Evolutionary conservation across 2,888 invertebrate species (phyloP).

Genomic region (Kryphioiulus occultus): DNA sequence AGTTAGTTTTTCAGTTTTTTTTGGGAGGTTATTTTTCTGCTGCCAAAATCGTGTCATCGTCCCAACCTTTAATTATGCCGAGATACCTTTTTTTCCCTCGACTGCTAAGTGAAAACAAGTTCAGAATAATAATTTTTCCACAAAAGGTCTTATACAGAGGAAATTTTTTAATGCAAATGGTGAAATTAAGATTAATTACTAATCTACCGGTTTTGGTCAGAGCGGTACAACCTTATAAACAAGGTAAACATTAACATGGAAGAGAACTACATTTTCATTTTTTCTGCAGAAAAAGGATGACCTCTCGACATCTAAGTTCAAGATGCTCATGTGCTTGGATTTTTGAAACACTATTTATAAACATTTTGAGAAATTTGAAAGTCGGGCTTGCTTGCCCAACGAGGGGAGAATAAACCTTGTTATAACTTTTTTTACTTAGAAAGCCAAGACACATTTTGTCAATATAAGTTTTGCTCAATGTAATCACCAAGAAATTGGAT

Average conservation of each 20-base stretch:
- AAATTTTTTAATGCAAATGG: conserved; percentile 25
- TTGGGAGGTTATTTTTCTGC: neutral
- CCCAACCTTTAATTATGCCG: conserved; percentile 18
- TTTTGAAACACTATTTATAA: neutral
- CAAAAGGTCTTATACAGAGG: neutral
- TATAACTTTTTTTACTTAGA: neutral
- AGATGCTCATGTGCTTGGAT: neutral
- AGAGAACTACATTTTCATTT: neutral
- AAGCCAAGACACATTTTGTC: neutral
- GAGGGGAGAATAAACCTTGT: neutral
- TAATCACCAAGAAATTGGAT: too few species aligned
- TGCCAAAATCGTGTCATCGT: conserved; percentile 11
- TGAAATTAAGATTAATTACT: conserved; percentile 26
- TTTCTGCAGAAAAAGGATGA: neutral
- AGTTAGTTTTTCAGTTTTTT: neutral
- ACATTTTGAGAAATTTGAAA: neutral
- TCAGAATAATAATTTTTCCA: neutral
- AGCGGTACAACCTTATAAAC: neutral
- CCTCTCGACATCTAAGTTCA: neutral
- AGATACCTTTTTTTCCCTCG: neutral
- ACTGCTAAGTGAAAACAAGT: neutral
- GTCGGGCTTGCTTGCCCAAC: neutral
- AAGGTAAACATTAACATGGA: neutral
- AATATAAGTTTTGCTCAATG: too few species aligned
- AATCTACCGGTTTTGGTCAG: conserved; percentile 12